A percentile compares a stretch with the other conserved stretches of the same genome.
Conservation (phyloP, 2,797 vertebrate species). For the Potorous gilbertii region DNA sequence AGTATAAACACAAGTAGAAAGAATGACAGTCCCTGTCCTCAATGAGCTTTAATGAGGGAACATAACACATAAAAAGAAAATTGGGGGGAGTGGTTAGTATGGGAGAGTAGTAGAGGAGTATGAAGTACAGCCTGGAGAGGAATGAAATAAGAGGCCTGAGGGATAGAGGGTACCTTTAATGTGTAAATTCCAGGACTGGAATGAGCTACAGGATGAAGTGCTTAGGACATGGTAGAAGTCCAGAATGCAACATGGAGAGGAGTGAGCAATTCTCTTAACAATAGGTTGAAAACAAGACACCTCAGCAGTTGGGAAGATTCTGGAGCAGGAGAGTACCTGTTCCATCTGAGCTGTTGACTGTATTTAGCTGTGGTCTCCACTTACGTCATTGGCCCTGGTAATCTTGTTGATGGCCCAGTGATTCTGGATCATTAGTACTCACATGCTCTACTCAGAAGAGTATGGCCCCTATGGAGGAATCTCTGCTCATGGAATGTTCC, state of each 20-base stretch:
- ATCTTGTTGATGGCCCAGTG: not conserved
- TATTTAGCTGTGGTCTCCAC: not conserved
- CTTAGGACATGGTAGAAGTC: not conserved
- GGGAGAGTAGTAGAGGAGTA: not conserved
- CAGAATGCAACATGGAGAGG: not conserved
- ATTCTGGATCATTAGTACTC: not conserved
- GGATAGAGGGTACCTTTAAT: not conserved
- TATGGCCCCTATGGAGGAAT: not conserved
- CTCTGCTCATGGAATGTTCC: too few relatives aligned
- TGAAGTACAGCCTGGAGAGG: not conserved
- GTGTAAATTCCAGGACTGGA: not conserved
- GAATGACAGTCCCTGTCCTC: not conserved
- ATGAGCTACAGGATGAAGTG: not conserved
- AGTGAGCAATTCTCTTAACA: not conserved
- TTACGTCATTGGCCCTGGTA: not conserved
- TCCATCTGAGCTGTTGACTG: not conserved
- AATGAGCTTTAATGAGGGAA: not conserved
- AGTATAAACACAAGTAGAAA: not conserved
- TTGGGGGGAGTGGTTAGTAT: not conserved
- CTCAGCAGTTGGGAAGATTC: not conserved
- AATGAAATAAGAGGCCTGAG: not conserved
- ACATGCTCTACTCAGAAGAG: not conserved
- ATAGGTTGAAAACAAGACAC: not conserved
- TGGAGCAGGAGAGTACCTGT: not conserved
- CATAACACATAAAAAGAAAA: not conserved